Percentiles rank a stretch among this genome's conserved stretches.
phyloP scores from a whole-genome alignment of 2,113 vertebrate species.

The Mustela nigripes region DNA sequence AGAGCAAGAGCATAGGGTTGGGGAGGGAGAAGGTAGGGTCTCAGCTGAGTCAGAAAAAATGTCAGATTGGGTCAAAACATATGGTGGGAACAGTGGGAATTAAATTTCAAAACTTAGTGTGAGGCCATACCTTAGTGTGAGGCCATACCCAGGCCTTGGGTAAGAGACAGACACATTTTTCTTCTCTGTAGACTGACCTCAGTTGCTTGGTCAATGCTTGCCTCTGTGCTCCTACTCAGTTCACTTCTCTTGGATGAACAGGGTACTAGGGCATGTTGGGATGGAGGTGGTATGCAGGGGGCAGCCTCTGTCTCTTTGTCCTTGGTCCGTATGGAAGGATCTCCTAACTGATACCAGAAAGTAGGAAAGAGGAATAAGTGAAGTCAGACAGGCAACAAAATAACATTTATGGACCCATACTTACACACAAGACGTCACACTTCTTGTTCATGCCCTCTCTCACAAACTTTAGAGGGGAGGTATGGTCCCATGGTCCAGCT shows the following conservation, averaged over 20 bases:
- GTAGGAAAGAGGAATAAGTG: neutral
- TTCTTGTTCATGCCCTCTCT: neutral
- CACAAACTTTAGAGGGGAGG: neutral
- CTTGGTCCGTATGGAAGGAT: too few species aligned
- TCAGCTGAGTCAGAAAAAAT: neutral
- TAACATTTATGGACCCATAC: neutral
- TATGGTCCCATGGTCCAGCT: neutral
- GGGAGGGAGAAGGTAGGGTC: too few species aligned
- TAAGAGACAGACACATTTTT: neutral
- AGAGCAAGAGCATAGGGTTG: rapidly evolving
- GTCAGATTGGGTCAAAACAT: too few species aligned
- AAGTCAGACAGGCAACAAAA: neutral
- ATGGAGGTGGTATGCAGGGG: too few species aligned
- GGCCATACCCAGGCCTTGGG: neutral
- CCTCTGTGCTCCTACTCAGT: neutral
- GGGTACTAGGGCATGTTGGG: rapidly evolving
- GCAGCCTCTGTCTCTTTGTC: neutral
- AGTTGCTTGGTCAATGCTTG: rapidly evolving
- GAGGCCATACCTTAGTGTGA: neutral
- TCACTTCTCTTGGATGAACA: neutral
- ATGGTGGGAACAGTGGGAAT: neutral
- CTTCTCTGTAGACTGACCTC: neutral
- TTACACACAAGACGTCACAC: neutral
- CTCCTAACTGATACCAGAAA: neutral
- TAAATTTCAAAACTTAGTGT: neutral